phyloP scores from a whole-genome alignment of 2,113 vertebrate species.

The Pseudolaguvia tuberculata region DNA sequence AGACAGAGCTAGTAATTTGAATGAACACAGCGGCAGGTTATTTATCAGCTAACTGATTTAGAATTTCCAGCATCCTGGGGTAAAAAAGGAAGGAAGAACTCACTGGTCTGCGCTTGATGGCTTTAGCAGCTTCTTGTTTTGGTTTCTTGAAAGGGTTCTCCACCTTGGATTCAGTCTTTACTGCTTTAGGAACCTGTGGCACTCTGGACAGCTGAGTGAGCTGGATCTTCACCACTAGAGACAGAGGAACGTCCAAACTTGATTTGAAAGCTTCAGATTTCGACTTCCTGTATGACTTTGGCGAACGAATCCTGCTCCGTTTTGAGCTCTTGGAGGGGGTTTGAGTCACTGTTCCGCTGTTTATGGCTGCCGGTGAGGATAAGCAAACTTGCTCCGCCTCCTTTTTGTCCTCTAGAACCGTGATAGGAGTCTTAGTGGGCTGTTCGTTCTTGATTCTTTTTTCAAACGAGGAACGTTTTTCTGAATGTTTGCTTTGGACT shows the following conservation, averaged over 20 bases:
- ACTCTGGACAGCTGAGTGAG: slow-evolving; percentile 75
- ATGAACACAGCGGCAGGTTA: background rate
- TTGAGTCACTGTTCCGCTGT: slow-evolving; percentile 49
- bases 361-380: slow-evolving; percentile 46
- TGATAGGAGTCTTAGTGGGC: slow-evolving; percentile 40
- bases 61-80: background rate
- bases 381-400: slow-evolving; percentile 54
- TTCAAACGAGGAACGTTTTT: slow-evolving; percentile 45
- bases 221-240: slow-evolving; percentile 81
- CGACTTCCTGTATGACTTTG: slow-evolving; percentile 49
- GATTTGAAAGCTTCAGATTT: slow-evolving; percentile 18
- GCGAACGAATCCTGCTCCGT: slow-evolving; percentile 54
- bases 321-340: slow-evolving; percentile 34
- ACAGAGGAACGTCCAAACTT: background rate
- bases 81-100: background rate
- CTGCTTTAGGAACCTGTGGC: slow-evolving; percentile 59
- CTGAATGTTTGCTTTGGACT: slow-evolving; percentile 56
- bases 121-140: slow-evolving; percentile 53
- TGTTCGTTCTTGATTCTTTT: slow-evolving; percentile 61
- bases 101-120: slow-evolving; percentile 74
- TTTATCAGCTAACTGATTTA: background rate
- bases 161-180: background rate
- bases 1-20: no score
- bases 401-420: slow-evolving; percentile 43
- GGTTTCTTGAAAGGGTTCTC: slow-evolving; percentile 43